A percentile compares a stretch with the other conserved stretches of the same genome.
Conservation (phyloP, 1,140 invertebrate species). For the Vanessa tameamea region DNA sequence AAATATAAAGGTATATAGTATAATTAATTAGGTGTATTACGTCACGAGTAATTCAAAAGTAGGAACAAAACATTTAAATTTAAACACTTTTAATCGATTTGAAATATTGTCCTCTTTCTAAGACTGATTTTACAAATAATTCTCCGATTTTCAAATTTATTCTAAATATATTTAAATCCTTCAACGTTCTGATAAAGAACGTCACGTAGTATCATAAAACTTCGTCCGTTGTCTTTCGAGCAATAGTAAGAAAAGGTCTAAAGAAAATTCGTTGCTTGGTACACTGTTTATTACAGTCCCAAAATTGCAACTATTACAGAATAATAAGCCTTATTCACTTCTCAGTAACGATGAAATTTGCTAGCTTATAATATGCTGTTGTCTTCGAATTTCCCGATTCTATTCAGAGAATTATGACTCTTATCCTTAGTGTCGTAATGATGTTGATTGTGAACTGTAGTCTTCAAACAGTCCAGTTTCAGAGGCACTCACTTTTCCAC, state of each 20-base stretch:
- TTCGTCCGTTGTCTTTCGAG: background rate
- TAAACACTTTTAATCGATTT: too few relatives aligned
- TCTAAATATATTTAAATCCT: background rate
- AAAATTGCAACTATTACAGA: background rate
- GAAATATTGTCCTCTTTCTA: too few relatives aligned
- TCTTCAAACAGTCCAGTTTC: background rate
- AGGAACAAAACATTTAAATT: too few relatives aligned
- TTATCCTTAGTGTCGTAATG: background rate
- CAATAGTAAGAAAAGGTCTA: slow-evolving; percentile 6
- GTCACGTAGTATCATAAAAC: slow-evolving; percentile 11
- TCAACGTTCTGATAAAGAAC: slow-evolving; percentile 3
- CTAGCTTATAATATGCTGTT: background rate
- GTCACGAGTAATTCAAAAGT: too few relatives aligned
- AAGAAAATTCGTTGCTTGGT: background rate
- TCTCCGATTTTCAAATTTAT: too few relatives aligned
- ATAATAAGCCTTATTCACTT: background rate
- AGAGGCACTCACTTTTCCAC: background rate
- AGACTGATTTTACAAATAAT: too few relatives aligned
- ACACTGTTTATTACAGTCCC: background rate
- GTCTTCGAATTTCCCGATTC: background rate
- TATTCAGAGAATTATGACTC: background rate
- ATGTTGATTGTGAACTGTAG: background rate
- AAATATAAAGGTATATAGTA: too few relatives aligned
- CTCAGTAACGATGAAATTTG: background rate
- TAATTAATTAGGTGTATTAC: too few relatives aligned